Base-by-base conservation (phyloP, 2,113 vertebrate species). In the Cheirogaleus medius region DNA sequence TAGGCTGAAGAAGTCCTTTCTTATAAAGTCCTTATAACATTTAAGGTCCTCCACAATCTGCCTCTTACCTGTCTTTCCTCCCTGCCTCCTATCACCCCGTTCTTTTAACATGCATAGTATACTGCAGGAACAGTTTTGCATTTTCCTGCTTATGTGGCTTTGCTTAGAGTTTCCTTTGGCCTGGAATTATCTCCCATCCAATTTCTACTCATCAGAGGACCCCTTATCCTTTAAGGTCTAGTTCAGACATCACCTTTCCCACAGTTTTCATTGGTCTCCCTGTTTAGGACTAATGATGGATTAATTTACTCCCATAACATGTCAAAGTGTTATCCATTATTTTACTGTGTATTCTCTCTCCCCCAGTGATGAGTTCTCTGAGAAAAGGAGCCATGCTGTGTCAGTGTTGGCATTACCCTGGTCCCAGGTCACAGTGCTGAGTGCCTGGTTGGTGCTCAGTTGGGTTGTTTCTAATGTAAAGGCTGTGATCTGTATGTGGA, bases 61-160 rank as follows among this genome's bases (percentile, higher is more conserved):
- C 42, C 76, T 56, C 34, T 90, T 39, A 17, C 17, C 25, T 52
- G 4, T 63, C 66, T 47, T 74, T 69, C n/a, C 6, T 64, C 74
- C 12, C 42, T 5, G 0, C 4, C 23, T 87, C 6, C 76, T 5
- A 3, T 29, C 47, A 34, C 11, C 6, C 37, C 17, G 27, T 15
- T 27, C 56, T 90, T 68, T 82, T 12, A 56, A 20, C 34, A 77
- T 12, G 8, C 37, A 58, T 4, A 29, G 18, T 63, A 10, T 39
- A 49, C 21, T 9, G 17, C 20, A 21, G 66, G 6, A 42, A 20
- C 3, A 23, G 32, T 13, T 47, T 25, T 74, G 32, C 44, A 8
- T 58, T 49, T 74, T 39, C n/a, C 56, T 69, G 34, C 23, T 89
- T 87, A 37, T 12, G 8, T 87, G 49, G 63, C 56, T 95, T 77